Conservation (phyloP, 2,888 invertebrate genomes). For the Camptogramma bilineatum region DNA sequence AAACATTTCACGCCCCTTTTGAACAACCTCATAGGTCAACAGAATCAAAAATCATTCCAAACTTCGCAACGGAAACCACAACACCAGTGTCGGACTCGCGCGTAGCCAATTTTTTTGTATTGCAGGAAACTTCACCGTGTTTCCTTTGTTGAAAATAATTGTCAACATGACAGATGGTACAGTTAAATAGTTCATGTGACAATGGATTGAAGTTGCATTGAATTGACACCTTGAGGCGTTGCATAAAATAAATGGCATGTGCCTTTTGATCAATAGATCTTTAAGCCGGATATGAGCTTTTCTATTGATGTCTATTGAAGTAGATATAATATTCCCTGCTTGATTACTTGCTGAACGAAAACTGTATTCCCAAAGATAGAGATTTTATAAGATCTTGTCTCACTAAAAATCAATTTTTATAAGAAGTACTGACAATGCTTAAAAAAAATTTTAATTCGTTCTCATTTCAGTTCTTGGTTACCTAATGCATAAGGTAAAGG, state of each 20-base stretch:
- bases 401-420: too few species aligned
- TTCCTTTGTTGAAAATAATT: constrained; percentile 29
- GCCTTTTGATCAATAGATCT: background rate
- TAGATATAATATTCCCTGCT: background rate
- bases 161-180: constrained; percentile 30
- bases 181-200: constrained; percentile 9
- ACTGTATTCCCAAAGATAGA: too few species aligned
- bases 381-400: too few species aligned
- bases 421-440: too few species aligned
- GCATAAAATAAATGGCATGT: constrained; percentile 11
- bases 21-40: too few species aligned
- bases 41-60: too few species aligned
- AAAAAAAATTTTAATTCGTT: too few species aligned
- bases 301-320: background rate
- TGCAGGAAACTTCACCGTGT: constrained; percentile 18
- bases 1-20: too few species aligned
- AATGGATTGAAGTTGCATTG: constrained; percentile 14
- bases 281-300: constrained; percentile 8
- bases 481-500: too few species aligned
- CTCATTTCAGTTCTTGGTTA: too few species aligned
- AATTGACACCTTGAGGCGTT: constrained; percentile 30
- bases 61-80: too few species aligned
- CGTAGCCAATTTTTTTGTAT: background rate
- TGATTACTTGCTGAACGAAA: background rate
- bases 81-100: too few species aligned